These are phyloP conservation scores for Isoperla grammatica DNA, from an alignment of 2,888 invertebrate genomes.

Conservation along the genomic window DNA sequence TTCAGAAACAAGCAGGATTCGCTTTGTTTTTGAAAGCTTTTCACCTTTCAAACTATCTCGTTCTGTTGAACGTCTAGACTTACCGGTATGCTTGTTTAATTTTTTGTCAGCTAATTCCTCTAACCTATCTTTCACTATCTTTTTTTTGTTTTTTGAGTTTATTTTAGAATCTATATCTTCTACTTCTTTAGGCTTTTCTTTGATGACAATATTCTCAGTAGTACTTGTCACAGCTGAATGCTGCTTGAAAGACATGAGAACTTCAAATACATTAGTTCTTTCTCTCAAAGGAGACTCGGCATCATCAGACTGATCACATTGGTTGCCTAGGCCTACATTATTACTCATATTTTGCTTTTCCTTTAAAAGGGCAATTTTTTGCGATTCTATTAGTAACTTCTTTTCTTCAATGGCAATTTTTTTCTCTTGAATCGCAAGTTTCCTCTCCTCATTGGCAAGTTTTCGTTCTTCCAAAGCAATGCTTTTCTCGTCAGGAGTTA, in stretches of 20 bases:
- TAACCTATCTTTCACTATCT: constrained; percentile 9
- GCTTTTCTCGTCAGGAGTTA: too few relatives aligned
- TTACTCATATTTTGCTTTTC: too few relatives aligned
- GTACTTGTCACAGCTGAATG: neutral
- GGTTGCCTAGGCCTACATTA: too few relatives aligned
- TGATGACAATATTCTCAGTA: neutral
- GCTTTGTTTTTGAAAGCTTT: neutral
- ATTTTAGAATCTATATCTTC: neutral
- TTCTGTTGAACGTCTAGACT: neutral
- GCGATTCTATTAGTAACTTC: neutral
- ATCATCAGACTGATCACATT: too few relatives aligned
- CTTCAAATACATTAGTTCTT: constrained; percentile 7
- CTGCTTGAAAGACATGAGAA: constrained; percentile 7
- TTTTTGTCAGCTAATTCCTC: constrained; percentile 13
- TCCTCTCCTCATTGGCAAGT: too few relatives aligned
- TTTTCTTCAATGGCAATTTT: neutral
- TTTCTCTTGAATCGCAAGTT: neutral
- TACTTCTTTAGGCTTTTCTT: neutral
- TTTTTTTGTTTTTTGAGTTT: constrained; percentile 10
- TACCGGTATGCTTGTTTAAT: constrained; percentile 9
- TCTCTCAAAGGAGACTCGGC: neutral
- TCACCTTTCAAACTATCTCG: neutral
- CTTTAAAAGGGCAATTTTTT: neutral
- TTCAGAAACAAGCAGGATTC: constrained; percentile 9
- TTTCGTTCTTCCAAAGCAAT: too few relatives aligned